Base-by-base conservation (phyloP, 2,797 vertebrate genomes). In the Leontocebus nigricollis region DNA sequence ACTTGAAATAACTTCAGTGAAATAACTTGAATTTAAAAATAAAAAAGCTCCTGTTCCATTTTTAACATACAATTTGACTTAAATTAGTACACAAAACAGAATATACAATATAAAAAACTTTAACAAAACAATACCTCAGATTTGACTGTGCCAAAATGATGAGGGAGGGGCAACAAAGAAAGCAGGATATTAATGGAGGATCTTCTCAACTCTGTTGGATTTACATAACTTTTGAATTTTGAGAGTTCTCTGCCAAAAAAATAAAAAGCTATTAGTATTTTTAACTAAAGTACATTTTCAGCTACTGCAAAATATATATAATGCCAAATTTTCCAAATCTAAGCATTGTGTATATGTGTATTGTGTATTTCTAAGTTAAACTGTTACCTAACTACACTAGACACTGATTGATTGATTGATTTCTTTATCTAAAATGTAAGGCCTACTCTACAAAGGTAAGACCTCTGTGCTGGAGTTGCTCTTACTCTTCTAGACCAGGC, bases 151-250 rank as follows among this genome's bases (percentile, higher is more conserved):
- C 99, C 99, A 98, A 99, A 99, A 97, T 99, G 99, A 98, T 99
- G 99, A 46, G 99, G 99, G 83, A 99, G 99, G 93, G 99, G 99
- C 97, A 99, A 98, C 97, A 99, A 98, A 92, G 99, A 99, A 55
- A 99, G 98, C 91, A 99, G 98, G 97, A 99, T 99, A 95, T 99
- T 99, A 98, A 99, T 99, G 39, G 99, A 99, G 67, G 99, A 99
- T 98, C 99, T 99, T 98, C 99, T 99, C 96, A 99, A 98, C 96
- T 99, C 99, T 97, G 99, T 99, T 80, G 98, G 99, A 97, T 99
- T 99, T 98, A 99, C 99, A 94, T 99, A 99, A 52, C 98, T 99
- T 99, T 99, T 99, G 98, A 99, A 99, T 98, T 99, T 99, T 94
- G 99, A 98, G 83, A 99, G 98, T 90, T 99, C 99, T 98, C 99